Base-by-base conservation (phyloP, 2,113 vertebrate species). In the Trochalopteron elliotii region DNA sequence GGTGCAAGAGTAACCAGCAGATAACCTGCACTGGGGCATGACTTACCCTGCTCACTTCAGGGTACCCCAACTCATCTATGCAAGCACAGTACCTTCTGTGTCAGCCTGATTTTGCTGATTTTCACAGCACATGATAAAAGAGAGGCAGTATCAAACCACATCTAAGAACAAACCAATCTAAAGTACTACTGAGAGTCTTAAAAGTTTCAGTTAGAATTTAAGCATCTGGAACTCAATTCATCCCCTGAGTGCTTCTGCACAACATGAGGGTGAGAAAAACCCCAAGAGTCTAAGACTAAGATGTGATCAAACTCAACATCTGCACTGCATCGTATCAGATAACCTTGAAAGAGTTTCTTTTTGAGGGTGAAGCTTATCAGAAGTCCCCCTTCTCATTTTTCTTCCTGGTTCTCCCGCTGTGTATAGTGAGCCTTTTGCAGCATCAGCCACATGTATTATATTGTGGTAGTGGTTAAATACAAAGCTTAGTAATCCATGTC, bases 181-280 rank as follows among this genome's bases (percentile, higher is more conserved):
- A 59, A 71, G 16, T 37, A 27, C 35, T 68, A 22, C 31, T 27
- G 22, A 81, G 28, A 57, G 13, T 42, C 39, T 47, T 47, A 27
- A 15, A 82, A 61, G 74, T 71, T 74, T 84, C 72, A 77, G 39
- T 71, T 59, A 83, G 35, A 82, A 91, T 50, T 67, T 79, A 91
- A 95, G 61, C 49, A 47, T 75, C 61, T 71, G 78, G 65, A 93
- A 87, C 47, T 60, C 40, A 63, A 0, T 68, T 87, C 5, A 75
- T 67, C 21, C 52, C 25, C 7, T 0, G 2, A 57, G 47, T 49
- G 44, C 61, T 94, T 89, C 47, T 67, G 35, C 45, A 74, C 42
- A 63, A 74, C 39, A 60, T 3, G 28, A 82, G 39, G 49, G 27
- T 50, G 10, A 68, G 27, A 74, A 89, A 82, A 91, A 47, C 47